Conservation (phyloP, 1,140 invertebrate genomes). For the Papilio xuthus region DNA sequence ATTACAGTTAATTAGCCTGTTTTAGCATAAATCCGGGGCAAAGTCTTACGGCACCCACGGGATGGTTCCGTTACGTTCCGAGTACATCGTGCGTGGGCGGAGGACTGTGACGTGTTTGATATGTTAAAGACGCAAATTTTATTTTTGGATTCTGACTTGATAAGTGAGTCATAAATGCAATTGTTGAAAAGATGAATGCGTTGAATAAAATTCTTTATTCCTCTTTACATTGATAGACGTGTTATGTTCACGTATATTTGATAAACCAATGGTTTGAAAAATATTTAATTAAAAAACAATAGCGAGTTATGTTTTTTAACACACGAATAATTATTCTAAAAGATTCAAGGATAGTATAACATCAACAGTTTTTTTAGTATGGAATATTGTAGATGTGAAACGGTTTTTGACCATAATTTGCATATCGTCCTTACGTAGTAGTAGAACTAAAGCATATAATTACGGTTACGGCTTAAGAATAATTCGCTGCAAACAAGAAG, state of each 20-base stretch:
- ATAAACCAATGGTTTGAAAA: background rate
- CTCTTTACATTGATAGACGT: background rate
- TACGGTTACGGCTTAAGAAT: background rate
- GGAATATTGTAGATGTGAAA: too few species aligned
- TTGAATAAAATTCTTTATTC: background rate
- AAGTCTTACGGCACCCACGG: background rate
- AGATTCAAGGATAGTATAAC: too few species aligned
- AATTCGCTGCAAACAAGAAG: background rate
- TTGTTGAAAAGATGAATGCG: background rate
- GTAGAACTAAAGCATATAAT: conserved; percentile 3
- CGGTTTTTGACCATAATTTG: too few species aligned
- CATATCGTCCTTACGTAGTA: background rate
- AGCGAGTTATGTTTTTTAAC: background rate
- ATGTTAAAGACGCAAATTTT: background rate
- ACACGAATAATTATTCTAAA: too few species aligned
- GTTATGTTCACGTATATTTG: background rate
- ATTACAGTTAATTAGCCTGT: background rate
- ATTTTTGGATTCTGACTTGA: background rate
- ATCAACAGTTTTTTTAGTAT: too few species aligned
- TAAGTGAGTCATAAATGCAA: background rate
- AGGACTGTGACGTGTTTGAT: background rate
- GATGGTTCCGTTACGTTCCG: background rate
- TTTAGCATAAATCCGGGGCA: background rate
- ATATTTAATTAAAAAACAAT: background rate
- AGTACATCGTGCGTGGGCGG: background rate